These are phyloP conservation scores for Albula goreensis DNA, from an alignment of 2,113 vertebrate genomes.

Conservation along the genomic window DNA sequence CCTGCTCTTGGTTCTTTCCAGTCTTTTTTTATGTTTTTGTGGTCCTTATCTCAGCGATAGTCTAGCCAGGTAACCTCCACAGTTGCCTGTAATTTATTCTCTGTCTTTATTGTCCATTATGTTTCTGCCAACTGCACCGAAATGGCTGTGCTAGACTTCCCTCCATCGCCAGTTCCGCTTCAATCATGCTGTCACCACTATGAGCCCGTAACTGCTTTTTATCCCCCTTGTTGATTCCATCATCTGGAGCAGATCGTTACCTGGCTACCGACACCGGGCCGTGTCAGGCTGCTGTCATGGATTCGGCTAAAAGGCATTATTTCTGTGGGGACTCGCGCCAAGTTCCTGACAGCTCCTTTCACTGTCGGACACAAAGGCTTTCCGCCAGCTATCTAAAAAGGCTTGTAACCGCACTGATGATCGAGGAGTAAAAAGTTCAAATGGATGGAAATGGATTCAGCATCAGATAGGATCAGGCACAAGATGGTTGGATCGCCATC, in stretches of 20 bases:
- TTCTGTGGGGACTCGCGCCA: slow-evolving; percentile 5
- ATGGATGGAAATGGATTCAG: background rate
- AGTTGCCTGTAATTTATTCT: slow-evolving; percentile 8
- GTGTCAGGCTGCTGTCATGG: slow-evolving; percentile 14
- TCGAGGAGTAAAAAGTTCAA: slow-evolving; percentile 14
- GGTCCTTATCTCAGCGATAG: background rate
- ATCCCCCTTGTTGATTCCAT: slow-evolving; percentile 19
- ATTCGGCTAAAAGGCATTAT: slow-evolving; percentile 21
- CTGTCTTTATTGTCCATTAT: slow-evolving; percentile 8
- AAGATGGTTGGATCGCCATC: background rate
- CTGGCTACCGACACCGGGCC: background rate
- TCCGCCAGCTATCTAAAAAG: background rate
- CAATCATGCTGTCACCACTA: slow-evolving; percentile 13
- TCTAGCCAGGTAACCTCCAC: background rate
- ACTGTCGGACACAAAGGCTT: background rate
- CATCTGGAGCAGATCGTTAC: slow-evolving; percentile 16
- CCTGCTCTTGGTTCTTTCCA: too few relatives aligned
- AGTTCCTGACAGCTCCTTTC: slow-evolving; percentile 19
- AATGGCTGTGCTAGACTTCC: background rate
- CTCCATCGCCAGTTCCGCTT: background rate
- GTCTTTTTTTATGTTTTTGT: background rate
- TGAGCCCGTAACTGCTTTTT: slow-evolving; percentile 14
- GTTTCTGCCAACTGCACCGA: background rate
- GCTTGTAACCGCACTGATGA: slow-evolving; percentile 16
- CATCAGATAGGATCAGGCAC: background rate